phyloP scores from a whole-genome alignment of 2,888 invertebrate species.

The Perithous albicinctus region DNA sequence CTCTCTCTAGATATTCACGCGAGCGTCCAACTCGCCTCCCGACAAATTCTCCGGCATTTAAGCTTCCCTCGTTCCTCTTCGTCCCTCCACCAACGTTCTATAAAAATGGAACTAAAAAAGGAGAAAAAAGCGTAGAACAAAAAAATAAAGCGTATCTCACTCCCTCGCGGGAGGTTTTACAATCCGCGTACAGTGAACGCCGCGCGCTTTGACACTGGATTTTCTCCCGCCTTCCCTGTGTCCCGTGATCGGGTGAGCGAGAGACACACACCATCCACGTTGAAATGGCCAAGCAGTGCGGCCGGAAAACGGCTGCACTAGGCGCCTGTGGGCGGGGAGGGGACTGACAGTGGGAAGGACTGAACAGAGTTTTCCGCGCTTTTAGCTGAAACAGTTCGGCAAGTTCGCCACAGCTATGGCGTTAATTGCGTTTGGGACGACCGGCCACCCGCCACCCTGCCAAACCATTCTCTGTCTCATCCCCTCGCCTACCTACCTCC shows the following conservation, averaged over 20 bases:
- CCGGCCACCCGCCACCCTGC: slow-evolving; percentile 39
- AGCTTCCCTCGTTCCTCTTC: slow-evolving; percentile 17
- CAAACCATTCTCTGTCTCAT: slow-evolving; percentile 36
- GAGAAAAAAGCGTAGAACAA: not conserved
- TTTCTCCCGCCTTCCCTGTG: slow-evolving; percentile 38
- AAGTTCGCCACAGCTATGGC: slow-evolving; percentile 66
- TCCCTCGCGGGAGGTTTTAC: slow-evolving; percentile 38
- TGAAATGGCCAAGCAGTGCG: slow-evolving; percentile 53
- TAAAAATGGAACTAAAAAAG: slow-evolving; percentile 18
- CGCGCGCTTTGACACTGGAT: slow-evolving; percentile 50
- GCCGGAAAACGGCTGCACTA: slow-evolving; percentile 49
- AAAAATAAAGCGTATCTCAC: slow-evolving; percentile 45
- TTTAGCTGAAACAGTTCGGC: slow-evolving; percentile 68
- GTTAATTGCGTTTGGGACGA: slow-evolving; percentile 68
- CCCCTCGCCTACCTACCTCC: not conserved
- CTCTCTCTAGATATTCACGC: slow-evolving; percentile 24
- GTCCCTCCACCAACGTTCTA: slow-evolving; percentile 19
- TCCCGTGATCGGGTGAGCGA: slow-evolving; percentile 45
- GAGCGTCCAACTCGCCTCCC: slow-evolving; percentile 35
- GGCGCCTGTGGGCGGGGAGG: not conserved
- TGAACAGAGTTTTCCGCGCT: slow-evolving; percentile 64
- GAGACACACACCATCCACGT: slow-evolving; percentile 30
- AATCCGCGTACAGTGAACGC: slow-evolving; percentile 19
- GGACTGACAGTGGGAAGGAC: not conserved
- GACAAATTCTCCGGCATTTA: slow-evolving; percentile 55